Conservation (phyloP, 1,140 invertebrate genomes). For the Lysiphlebus fabarum region DNA sequence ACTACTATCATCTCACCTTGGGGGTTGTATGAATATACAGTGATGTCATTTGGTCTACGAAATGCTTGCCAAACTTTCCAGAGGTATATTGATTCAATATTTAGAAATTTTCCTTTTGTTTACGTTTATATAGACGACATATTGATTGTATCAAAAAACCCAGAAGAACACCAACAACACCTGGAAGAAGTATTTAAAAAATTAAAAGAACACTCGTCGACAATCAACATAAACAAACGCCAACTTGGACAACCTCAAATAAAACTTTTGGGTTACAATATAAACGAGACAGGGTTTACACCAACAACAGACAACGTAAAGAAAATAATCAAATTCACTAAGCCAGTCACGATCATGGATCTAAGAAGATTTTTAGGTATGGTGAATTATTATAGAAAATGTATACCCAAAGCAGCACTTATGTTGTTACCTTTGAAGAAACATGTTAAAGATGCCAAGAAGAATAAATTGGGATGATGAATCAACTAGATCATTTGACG, state of each 20-base stretch:
- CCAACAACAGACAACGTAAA: too few relatives aligned
- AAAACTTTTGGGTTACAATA: neutral
- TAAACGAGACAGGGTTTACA: too few relatives aligned
- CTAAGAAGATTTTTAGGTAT: conserved; percentile 16
- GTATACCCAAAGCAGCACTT: neutral
- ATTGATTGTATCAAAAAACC: neutral
- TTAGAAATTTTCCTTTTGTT: neutral
- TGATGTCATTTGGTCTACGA: neutral
- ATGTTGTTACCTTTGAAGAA: conserved; percentile 5
- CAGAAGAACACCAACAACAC: conserved; percentile 10
- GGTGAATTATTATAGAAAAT: conserved; percentile 10
- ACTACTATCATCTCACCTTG: conserved; percentile 31
- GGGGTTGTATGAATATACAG: conserved; percentile 32
- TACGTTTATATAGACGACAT: conserved; percentile 16
- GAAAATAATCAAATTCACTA: conserved; percentile 2
- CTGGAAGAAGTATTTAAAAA: neutral
- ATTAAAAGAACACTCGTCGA: conserved; percentile 16
- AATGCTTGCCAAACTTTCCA: conserved; percentile 2
- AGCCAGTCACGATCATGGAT: conserved; percentile 7
- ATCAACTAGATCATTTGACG: neutral
- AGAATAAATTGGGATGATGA: neutral
- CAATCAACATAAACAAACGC: conserved; percentile 33
- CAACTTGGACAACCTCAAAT: conserved; percentile 23
- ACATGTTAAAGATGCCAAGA: neutral
- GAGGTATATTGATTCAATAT: neutral